phyloP scores from a whole-genome alignment of 2,888 invertebrate genomes.

The Acrocyrtus sp. region DNA sequence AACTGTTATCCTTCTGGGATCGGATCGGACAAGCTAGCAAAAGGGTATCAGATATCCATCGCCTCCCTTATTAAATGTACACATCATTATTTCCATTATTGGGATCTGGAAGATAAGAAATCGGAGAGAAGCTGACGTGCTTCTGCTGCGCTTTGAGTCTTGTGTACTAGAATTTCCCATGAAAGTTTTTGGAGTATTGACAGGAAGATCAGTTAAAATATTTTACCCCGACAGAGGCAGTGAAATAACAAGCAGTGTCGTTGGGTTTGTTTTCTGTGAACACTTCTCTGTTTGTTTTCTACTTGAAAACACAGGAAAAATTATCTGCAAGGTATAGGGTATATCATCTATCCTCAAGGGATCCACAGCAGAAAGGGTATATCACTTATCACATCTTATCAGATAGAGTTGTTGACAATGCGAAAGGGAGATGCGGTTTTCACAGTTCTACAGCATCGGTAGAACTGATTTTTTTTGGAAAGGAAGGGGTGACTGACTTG shows the following conservation, averaged over 20 bases:
- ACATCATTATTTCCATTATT: constrained; percentile 19
- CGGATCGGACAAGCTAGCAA: constrained; percentile 2
- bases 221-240: no score
- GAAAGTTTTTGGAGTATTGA: no score
- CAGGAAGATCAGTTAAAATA: no score
- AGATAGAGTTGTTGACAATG: constrained; percentile 2
- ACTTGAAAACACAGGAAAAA: not conserved
- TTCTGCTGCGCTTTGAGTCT: no score
- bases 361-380: not conserved
- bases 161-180: no score
- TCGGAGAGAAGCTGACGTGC: no score
- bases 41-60: constrained; percentile 32
- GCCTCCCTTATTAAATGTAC: constrained; percentile 30
- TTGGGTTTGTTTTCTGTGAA: no score
- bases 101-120: not conserved
- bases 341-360: not conserved
- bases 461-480: no score
- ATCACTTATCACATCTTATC: constrained; percentile 22
- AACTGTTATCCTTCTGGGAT: not conserved
- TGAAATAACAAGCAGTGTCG: no score
- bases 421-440: constrained; percentile 3
- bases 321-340: no score
- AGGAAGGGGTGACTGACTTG: not conserved
- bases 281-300: not conserved
- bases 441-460: no score